Evolutionary conservation across 2,113 vertebrate species (phyloP).

Genomic region (Syngnathoides biaculeatus): DNA sequence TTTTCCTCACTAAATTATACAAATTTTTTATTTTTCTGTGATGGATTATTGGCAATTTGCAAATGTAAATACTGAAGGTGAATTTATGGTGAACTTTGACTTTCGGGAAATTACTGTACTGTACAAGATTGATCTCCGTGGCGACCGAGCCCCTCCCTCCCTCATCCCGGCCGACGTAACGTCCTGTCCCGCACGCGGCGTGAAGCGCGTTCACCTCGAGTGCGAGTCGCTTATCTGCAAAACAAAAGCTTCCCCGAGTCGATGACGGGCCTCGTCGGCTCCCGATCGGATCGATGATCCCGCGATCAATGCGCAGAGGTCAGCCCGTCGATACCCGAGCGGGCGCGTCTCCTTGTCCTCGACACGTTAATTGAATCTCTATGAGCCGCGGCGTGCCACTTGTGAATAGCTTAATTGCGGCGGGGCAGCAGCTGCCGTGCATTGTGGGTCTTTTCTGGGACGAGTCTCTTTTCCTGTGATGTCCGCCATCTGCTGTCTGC

Average conservation of each 20-base stretch:
- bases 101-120: neutral
- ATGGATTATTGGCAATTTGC: too few species aligned
- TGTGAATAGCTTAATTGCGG: slow-evolving; percentile 68
- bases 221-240: slow-evolving; percentile 54
- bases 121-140: slow-evolving; percentile 19
- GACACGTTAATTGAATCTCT: slow-evolving; percentile 64
- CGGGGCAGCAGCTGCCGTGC: slow-evolving; percentile 83
- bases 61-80: neutral
- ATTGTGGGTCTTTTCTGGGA: slow-evolving; percentile 71
- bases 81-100: neutral
- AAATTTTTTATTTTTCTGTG: too few species aligned
- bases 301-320: slow-evolving; percentile 57
- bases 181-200: slow-evolving; percentile 46
- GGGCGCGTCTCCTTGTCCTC: slow-evolving; percentile 52
- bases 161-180: slow-evolving; percentile 16
- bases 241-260: slow-evolving; percentile 16
- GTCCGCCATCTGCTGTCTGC: slow-evolving; percentile 91
- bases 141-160: slow-evolving; percentile 8
- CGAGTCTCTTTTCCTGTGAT: slow-evolving; percentile 71
- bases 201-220: slow-evolving; percentile 44
- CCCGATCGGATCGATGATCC: slow-evolving; percentile 46
- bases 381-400: slow-evolving; percentile 33
- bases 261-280: neutral
- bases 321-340: slow-evolving; percentile 43
- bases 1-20: too few species aligned